Percentiles rank a stretch among this genome's conserved stretches.
These are phyloP conservation scores for Euleptes europaea DNA, from an alignment of 2,113 vertebrate genomes.

Conservation along the genomic window DNA sequence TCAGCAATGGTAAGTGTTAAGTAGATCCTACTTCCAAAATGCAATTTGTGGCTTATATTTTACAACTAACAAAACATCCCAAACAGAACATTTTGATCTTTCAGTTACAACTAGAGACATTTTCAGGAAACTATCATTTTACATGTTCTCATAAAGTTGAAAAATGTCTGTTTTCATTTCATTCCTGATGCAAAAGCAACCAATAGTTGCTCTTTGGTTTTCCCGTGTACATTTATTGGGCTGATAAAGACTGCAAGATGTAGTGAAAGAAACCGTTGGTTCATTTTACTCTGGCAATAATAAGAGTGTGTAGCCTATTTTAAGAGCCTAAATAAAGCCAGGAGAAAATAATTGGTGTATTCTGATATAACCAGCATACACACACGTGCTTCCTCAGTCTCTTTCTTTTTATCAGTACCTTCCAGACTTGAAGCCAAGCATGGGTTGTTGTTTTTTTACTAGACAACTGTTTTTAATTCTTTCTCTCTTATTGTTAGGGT, in stretches of 20 bases:
- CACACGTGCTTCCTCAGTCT: background rate
- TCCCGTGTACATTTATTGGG: slow-evolving; percentile 53
- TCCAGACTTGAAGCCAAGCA: slow-evolving; percentile 46
- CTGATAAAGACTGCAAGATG: slow-evolving; percentile 52
- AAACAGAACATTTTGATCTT: slow-evolving; percentile 66
- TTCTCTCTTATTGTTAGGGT: background rate
- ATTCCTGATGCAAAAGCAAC: slow-evolving; percentile 41
- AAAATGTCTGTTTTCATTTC: slow-evolving; percentile 63
- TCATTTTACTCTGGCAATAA: slow-evolving; percentile 54
- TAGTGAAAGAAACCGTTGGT: slow-evolving; percentile 46
- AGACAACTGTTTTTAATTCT: slow-evolving; percentile 54
- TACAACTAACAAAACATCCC: slow-evolving; percentile 54
- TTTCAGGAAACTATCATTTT: slow-evolving; percentile 67
- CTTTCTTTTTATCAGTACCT: slow-evolving; percentile 49
- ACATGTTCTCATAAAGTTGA: slow-evolving; percentile 60
- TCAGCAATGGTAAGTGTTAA: slow-evolving; percentile 60
- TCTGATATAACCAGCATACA: slow-evolving; percentile 9
- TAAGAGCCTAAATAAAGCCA: slow-evolving; percentile 34
- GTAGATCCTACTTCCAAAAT: slow-evolving; percentile 47
- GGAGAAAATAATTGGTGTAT: slow-evolving; percentile 53
- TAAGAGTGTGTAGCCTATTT: slow-evolving; percentile 41
- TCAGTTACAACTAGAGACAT: slow-evolving; percentile 48
- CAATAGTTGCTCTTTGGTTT: slow-evolving; percentile 57
- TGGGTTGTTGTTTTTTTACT: slow-evolving; percentile 23
- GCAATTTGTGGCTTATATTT: slow-evolving; percentile 48